A percentile compares a stretch with the other conserved stretches of the same genome.
These are phyloP conservation scores for Drosophila santomea DNA, from an alignment of 1,140 invertebrate species.

Conservation along the genomic window DNA sequence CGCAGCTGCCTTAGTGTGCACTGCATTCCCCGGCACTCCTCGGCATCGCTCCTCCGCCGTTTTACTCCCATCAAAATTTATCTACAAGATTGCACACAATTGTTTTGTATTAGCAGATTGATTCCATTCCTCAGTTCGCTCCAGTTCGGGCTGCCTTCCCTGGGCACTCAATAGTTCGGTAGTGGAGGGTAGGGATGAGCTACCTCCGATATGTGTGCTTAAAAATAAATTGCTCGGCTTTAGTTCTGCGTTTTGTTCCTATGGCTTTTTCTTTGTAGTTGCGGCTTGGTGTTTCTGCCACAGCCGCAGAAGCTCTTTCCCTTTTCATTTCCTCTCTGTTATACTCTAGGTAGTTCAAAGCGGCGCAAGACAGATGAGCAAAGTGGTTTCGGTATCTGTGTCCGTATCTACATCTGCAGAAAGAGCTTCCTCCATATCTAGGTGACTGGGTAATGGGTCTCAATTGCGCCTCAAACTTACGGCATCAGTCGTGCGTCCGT, in stretches of 20 bases:
- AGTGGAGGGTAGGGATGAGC: background rate
- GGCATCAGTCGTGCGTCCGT: conserved; percentile 64
- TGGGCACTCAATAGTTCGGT: background rate
- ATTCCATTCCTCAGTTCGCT: conserved; percentile 47
- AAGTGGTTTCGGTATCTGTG: conserved; percentile 15
- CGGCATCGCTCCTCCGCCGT: background rate
- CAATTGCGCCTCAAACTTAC: conserved; percentile 66
- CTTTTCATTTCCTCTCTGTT: conserved; percentile 3
- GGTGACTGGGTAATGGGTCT: conserved; percentile 76
- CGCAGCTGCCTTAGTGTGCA: conserved; percentile 56
- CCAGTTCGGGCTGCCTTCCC: conserved; percentile 6
- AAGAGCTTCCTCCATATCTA: conserved; percentile 53
- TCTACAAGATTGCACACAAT: conserved; percentile 80
- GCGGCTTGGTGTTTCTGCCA: conserved; percentile 44
- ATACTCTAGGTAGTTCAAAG: conserved; percentile 38
- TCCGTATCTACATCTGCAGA: conserved; percentile 30
- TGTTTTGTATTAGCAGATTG: conserved; percentile 73
- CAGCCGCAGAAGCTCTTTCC: conserved; percentile 17
- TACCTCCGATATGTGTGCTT: conserved; percentile 68
- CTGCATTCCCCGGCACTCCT: conserved; percentile 10
- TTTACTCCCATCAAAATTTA: conserved; percentile 51
- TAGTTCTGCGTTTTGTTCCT: conserved; percentile 70
- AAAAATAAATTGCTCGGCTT: conserved; percentile 77
- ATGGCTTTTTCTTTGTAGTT: conserved; percentile 68
- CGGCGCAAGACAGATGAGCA: conserved; percentile 23